Conservation (phyloP, 2,888 invertebrate genomes). For the Prenolepis imparis region DNA sequence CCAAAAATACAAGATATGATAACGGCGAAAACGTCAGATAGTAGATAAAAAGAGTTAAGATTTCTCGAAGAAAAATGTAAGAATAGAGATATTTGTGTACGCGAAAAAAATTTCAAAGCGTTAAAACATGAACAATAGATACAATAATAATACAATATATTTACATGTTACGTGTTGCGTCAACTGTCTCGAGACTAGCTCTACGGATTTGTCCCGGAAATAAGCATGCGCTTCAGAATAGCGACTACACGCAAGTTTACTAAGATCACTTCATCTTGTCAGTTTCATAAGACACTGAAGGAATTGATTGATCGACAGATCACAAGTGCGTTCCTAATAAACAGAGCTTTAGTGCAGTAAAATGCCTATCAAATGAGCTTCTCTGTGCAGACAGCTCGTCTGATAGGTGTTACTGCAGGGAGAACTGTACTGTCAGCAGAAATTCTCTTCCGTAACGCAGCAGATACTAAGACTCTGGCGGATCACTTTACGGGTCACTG, state of each 20-base stretch:
- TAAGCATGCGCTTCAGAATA: background rate
- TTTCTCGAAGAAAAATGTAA: background rate
- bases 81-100: background rate
- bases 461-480: constrained; percentile 32
- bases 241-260: background rate
- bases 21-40: background rate
- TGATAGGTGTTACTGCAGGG: background rate
- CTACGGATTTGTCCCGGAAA: background rate
- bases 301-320: constrained; percentile 18
- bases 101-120: background rate
- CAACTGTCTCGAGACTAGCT: background rate
- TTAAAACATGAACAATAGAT: background rate
- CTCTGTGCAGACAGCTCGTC: constrained; percentile 12
- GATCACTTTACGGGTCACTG: constrained; percentile 50
- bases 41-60: background rate
- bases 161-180: background rate
- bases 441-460: constrained; percentile 2
- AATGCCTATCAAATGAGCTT: constrained; percentile 18
- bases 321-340: constrained; percentile 18
- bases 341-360: constrained; percentile 1
- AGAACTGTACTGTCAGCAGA: background rate
- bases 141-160: background rate
- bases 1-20: background rate
- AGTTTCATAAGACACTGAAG: background rate
- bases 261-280: background rate